Evolutionary conservation across 35 echinoderm and acorn worm species (phyloP), one percentile per base, ranked within the genome.

Genomic region (Lytechinus variegatus): DNA sequence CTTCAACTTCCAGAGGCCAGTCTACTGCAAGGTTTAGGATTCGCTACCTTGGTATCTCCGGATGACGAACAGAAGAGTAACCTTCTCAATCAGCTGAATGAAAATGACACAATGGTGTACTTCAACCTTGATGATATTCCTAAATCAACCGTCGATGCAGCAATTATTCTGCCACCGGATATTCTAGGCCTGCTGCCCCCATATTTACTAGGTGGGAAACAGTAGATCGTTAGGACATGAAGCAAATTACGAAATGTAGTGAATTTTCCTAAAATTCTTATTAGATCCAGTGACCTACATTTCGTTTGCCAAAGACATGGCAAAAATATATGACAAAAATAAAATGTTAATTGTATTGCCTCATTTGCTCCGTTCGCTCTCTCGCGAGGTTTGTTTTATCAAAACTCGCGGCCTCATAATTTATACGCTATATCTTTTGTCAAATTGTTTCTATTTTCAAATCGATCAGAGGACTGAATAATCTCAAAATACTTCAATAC

Each of bases 101-200:
- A 54, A 93, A 93, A 93, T 54, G n/a, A 27, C 19, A 93, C 92
- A 11, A 93, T 54, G 92, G 55, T 93, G 27, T 93, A 55, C 92
- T 93, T 93, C 54, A 54, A 93, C 14, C n/a, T 54, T 13, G 92
- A 93, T 6, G 11, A 93, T 10, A 93, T 93, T 44, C 92, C 92
- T 8, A 93, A 27, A 10, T 8, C 52, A 27, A 57, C 27, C 19
- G 28, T 93, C 55, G 92, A 93, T 93, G 92, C 92, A 54, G 10
- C 92, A 3, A 93, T 93, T n/a, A 0, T 55, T 54, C n/a, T 93
- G n/a, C 92, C 92, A 8, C 29, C n/a, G 28, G 54, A 54, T 19
- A 93, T 93, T 28, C 53, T 93, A 4, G 92, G 57, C 21, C 16
- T 93, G 9, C 13, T 93, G 27, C 92, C 92, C 9, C 92, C 52